Conservation (phyloP, 1,140 invertebrate genomes). For the Drosophila auraria region DNA sequence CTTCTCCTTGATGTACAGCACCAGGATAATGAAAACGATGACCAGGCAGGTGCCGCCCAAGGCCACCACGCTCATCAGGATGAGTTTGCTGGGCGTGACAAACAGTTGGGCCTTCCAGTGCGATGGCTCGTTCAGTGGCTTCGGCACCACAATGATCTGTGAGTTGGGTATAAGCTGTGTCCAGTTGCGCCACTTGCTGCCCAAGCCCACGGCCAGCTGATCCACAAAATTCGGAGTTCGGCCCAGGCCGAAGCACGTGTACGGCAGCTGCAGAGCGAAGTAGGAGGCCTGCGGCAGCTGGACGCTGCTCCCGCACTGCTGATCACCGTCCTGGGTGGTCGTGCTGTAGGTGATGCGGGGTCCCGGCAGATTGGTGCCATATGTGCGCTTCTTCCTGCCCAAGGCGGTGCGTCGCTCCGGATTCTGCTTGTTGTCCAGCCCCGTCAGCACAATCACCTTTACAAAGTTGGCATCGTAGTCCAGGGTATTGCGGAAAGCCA, state of each 20-base stretch:
- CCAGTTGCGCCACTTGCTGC: constrained; percentile 90
- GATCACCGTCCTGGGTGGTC: constrained; percentile 92
- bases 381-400: constrained; percentile 92
- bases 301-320: constrained; percentile 90
- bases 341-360: constrained; percentile 95
- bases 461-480: constrained; percentile 98
- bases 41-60: constrained; percentile 94
- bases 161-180: constrained; percentile 98
- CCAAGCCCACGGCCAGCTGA: constrained; percentile 93
- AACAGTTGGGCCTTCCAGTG: constrained; percentile 97
- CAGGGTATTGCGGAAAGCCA: constrained; percentile 94
- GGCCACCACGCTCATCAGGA: constrained; percentile 95
- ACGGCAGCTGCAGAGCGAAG: constrained; percentile 96
- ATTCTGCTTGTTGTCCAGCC: constrained; percentile 90
- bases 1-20: constrained; percentile 97
- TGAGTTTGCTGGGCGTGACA: constrained; percentile 97
- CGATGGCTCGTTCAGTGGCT: constrained; percentile 90
- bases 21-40: constrained; percentile 93
- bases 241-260: constrained; percentile 97
- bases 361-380: constrained; percentile 95
- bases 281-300: constrained; percentile 97
- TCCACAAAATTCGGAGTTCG: constrained; percentile 99
- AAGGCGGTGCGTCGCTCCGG: constrained; percentile 89
- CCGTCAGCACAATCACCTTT: constrained; percentile 97
- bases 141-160: constrained; percentile 97